Conservation (phyloP, 37 sponge, comb jelly and placozoan species). For the Cliona cf. orientalis region DNA sequence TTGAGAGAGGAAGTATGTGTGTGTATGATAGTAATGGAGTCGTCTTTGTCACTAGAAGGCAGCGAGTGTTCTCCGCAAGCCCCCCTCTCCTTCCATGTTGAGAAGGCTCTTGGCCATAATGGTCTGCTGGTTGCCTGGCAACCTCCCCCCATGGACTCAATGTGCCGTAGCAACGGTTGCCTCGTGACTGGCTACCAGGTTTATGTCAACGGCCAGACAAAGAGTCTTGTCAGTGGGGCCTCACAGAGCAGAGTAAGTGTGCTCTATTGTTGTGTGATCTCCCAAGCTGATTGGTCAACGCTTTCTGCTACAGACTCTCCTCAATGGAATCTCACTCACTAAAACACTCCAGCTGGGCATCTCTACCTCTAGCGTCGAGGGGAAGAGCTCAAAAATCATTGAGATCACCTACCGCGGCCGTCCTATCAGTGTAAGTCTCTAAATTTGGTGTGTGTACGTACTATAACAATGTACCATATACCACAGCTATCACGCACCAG, state of each 20-base stretch:
- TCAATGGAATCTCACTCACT: not conserved
- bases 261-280: not conserved
- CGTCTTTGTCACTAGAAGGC: not conserved
- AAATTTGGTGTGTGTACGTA: not conserved
- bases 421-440: slow-evolving; percentile 11
- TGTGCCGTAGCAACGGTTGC: slow-evolving; percentile 1
- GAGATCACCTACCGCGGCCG: not conserved
- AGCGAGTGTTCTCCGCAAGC: slow-evolving; percentile 14
- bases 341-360: slow-evolving; percentile 6
- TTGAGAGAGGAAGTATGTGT: no score
- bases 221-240: slow-evolving; percentile 7
- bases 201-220: slow-evolving; percentile 5
- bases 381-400: not conserved
- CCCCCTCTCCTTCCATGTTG: not conserved
- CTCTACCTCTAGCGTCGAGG: slow-evolving; percentile 12
- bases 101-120: not conserved
- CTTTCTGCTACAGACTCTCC: not conserved
- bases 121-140: slow-evolving; percentile 36
- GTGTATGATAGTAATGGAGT: not conserved
- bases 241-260: slow-evolving; percentile 30
- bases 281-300: not conserved
- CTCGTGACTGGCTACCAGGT: slow-evolving; percentile 48
- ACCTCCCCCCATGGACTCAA: slow-evolving; percentile 17
- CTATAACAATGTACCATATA: not conserved
- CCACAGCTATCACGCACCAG: not conserved